Base-by-base conservation (phyloP, 35 echinoderm and acorn worm genomes). In the Holothuria glaberrima region DNA sequence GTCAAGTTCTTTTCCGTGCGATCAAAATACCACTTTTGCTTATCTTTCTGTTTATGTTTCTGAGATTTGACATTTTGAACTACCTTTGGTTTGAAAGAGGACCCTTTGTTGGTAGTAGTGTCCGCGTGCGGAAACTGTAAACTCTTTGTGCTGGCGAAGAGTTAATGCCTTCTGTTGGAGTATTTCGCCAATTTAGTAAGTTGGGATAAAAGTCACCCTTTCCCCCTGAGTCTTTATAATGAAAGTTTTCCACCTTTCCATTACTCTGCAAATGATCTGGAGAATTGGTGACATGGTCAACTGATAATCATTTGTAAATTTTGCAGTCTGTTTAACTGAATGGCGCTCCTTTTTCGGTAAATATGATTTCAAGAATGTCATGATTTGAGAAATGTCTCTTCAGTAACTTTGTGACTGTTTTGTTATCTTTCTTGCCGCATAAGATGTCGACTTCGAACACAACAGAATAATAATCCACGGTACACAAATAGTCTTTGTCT, bases 401-500 rank as follows among this genome's bases (percentile, higher is more conserved):
- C n/a, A n/a, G n/a, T 13, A 34, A 30, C 31, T 59, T 92, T n/a
- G 90, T 64, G 24, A 89, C 52, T 75, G 68, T 68, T 59, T 48
- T 35, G 27, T n/a, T 22, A 44, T 75, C 70, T 75, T 41, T 75
- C 33, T 60, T 48, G 76, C 68, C 21, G 17, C 31, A 83, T 12
- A 90, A 48, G 9, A 14, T 69, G 59, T 68, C 59, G 0, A 92
- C 79, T 58, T 95, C 90, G 36, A 95, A 92, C 18, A 58, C 84
- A 67, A 92, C 88, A 0, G 87, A 92, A 61, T 77, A 95, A 50
- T 90, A 86, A 48, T 95, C 90, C 0, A 95, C 94, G 67, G 82
- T 75, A 57, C 91, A 89, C 22, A 89, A 41, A 56, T 45, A 86
- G 4, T 69, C 64, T 86, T 86, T 45, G 19, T 67, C 83, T 14